These are phyloP conservation scores for Lordiphosa andalusiaca DNA, from an alignment of 2,888 invertebrate genomes.

Conservation along the genomic window DNA sequence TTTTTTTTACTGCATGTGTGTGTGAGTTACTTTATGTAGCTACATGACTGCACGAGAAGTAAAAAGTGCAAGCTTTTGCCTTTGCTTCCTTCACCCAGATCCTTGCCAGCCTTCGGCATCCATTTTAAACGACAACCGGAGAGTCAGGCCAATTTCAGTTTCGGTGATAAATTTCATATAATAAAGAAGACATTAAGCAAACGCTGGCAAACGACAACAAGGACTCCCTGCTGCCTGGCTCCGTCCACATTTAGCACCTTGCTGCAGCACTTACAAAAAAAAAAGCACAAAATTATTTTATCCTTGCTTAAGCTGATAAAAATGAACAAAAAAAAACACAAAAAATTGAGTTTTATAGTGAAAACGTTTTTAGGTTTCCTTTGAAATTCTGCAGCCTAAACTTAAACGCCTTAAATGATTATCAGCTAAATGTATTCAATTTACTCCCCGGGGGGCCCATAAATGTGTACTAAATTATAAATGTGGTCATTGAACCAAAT, in stretches of 20 bases:
- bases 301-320: slow-evolving; percentile 13
- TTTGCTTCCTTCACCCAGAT: slow-evolving; percentile 6
- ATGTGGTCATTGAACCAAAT: slow-evolving; percentile 11
- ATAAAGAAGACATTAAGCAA: slow-evolving; percentile 77
- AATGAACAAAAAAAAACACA: slow-evolving; percentile 32
- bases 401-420: slow-evolving; percentile 6
- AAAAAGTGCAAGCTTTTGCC: slow-evolving; percentile 52
- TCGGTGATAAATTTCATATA: slow-evolving; percentile 76
- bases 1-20: slow-evolving; percentile 39
- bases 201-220: slow-evolving; percentile 63
- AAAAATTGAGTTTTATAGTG: slow-evolving; percentile 48
- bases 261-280: slow-evolving; percentile 41
- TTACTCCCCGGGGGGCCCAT: not conserved
- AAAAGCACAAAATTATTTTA: slow-evolving; percentile 37
- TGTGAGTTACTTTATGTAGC: slow-evolving; percentile 44
- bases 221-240: slow-evolving; percentile 48
- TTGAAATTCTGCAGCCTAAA: not conserved
- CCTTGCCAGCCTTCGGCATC: slow-evolving; percentile 3
- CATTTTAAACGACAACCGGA: slow-evolving; percentile 14
- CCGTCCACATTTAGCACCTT: slow-evolving; percentile 55
- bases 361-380: slow-evolving; percentile 49
- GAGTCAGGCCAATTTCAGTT: slow-evolving; percentile 62
- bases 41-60: slow-evolving; percentile 37
- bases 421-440: no score
- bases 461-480: slow-evolving; percentile 2